Conservation (phyloP, 2,113 vertebrate genomes). For the Dolichotis patagonum region DNA sequence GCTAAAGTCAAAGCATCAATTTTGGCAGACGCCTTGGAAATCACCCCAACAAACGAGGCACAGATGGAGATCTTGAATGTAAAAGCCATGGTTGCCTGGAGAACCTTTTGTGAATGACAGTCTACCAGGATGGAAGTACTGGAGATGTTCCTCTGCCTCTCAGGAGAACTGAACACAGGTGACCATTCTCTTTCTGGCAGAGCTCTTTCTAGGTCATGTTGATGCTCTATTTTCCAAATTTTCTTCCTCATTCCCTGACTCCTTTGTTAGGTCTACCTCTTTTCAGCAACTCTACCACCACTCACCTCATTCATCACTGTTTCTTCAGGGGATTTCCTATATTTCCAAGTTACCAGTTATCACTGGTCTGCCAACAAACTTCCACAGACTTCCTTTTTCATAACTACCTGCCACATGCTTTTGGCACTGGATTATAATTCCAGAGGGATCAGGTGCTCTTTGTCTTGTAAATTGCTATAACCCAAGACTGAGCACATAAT, state of each 20-base stretch:
- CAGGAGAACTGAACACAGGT: not conserved
- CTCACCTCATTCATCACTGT: not conserved
- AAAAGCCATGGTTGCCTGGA: not conserved
- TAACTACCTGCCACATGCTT: not conserved
- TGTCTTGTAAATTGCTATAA: not conserved
- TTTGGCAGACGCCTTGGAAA: slow-evolving; percentile 20
- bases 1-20: not conserved
- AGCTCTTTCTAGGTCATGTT: not conserved
- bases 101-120: not conserved
- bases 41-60: not conserved
- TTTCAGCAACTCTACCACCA: not conserved
- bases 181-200: not conserved
- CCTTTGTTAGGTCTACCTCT: not conserved
- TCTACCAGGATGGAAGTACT: not conserved
- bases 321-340: slow-evolving; percentile 5
- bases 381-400: not conserved
- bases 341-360: not conserved
- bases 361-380: not conserved
- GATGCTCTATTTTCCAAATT: not conserved
- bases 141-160: not conserved
- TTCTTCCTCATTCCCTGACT: not conserved
- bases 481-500: not conserved
- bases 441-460: not conserved
- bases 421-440: not conserved
- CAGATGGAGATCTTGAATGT: not conserved